Evolutionary conservation across 2,113 vertebrate species (phyloP).

Genomic region (Erinaceus europaeus): DNA sequence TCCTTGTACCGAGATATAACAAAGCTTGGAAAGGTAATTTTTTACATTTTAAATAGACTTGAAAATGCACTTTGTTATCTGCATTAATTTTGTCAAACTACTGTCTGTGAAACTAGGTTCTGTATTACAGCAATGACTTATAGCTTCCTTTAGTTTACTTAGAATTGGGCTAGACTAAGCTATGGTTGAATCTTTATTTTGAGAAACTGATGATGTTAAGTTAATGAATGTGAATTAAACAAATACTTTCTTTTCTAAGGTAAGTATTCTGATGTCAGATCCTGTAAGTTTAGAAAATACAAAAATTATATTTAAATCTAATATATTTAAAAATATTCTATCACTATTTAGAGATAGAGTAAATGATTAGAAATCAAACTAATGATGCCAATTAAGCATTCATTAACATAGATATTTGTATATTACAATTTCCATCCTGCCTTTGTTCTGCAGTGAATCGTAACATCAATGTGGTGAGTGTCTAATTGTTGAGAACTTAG

Average conservation of each 20-base stretch:
- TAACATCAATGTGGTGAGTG: background rate
- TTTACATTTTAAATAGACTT: slow-evolving; percentile 45
- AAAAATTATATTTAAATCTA: slow-evolving; percentile 30
- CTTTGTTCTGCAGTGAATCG: background rate
- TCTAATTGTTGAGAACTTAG: slow-evolving; percentile 8
- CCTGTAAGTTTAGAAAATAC: slow-evolving; percentile 31
- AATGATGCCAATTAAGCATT: background rate
- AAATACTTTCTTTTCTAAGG: background rate
- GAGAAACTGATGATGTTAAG: background rate
- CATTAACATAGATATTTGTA: background rate
- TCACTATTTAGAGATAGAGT: background rate
- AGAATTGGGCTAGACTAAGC: background rate
- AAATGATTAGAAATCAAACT: slow-evolving; percentile 19
- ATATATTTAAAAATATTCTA: background rate
- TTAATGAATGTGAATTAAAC: background rate
- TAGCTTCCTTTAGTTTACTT: slow-evolving; percentile 14
- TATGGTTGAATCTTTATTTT: background rate
- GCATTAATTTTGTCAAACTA: background rate
- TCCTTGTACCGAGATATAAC: slow-evolving; percentile 91
- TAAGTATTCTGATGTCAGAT: background rate
- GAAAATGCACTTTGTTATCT: background rate
- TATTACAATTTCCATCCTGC: background rate
- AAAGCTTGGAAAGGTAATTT: slow-evolving; percentile 93
- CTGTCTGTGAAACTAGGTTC: slow-evolving; percentile 26
- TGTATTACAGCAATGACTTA: background rate